Evolutionary conservation across 2,888 invertebrate species (phyloP).

Genomic region (Ornithoptera priamus): DNA sequence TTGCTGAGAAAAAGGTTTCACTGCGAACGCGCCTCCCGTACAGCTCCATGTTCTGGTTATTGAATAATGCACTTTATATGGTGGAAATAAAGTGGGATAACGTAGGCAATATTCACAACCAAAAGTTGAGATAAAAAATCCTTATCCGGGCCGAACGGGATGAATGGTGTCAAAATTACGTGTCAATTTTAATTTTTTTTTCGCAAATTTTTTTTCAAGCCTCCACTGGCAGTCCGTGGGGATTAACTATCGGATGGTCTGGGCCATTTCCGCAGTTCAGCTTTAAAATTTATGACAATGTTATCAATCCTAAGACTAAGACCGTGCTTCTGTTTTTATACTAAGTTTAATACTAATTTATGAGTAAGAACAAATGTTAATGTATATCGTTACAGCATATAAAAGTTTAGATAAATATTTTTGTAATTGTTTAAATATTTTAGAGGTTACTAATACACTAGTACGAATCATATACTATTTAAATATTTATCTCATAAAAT

Average conservation of each 20-base stretch:
- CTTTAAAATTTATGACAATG: slow-evolving; percentile 25
- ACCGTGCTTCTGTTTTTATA: slow-evolving; percentile 1
- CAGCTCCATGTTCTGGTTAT: slow-evolving; percentile 16
- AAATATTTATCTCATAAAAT: not conserved
- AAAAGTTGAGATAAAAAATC: slow-evolving; percentile 40
- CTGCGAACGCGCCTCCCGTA: slow-evolving; percentile 36
- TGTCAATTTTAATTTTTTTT: slow-evolving; percentile 64
- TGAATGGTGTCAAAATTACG: slow-evolving; percentile 79
- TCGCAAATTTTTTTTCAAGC: slow-evolving; percentile 45
- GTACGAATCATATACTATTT: not conserved
- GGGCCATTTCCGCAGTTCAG: slow-evolving; percentile 22
- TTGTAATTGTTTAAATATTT: no score
- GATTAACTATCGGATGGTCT: slow-evolving; percentile 27
- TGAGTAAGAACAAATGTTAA: slow-evolving; percentile 1
- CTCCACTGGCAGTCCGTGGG: slow-evolving; percentile 10
- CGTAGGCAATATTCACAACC: not conserved
- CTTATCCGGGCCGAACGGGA: slow-evolving; percentile 60
- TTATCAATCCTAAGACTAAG: slow-evolving; percentile 10
- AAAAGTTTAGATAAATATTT: no score
- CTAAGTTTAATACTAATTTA: not conserved
- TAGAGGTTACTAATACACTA: no score
- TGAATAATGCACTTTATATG: slow-evolving; percentile 39
- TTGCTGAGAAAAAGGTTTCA: slow-evolving; percentile 53
- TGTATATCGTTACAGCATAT: not conserved
- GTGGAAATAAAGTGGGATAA: slow-evolving; percentile 33